Conservation (phyloP, 2,113 vertebrate genomes). For the Phocoena phocoena region DNA sequence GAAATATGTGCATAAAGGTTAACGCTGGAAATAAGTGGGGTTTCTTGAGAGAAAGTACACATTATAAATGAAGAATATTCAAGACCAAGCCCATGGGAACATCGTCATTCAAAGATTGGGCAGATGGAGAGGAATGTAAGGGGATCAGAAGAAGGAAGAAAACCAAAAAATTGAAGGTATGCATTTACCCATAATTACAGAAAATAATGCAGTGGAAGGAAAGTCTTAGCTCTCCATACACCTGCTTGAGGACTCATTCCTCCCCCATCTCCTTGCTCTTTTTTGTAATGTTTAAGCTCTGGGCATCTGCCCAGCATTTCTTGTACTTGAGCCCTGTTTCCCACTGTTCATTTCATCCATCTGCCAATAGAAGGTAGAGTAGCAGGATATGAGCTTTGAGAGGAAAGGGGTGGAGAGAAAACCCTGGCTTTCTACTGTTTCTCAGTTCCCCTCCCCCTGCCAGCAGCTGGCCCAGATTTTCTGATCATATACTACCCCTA, state of each 20-base stretch:
- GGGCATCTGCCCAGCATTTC: not conserved
- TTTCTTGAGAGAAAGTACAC: not conserved
- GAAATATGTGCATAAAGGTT: not conserved
- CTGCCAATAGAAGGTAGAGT: not conserved
- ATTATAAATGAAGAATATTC: not conserved
- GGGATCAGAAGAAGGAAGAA: not conserved
- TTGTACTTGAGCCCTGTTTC: not conserved
- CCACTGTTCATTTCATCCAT: not conserved
- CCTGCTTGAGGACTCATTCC: not conserved
- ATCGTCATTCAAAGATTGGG: not conserved
- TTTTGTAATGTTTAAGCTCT: not conserved
- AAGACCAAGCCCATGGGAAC: not conserved
- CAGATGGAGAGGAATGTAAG: not conserved
- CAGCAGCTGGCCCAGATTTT: not conserved
- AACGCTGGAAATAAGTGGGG: not conserved
- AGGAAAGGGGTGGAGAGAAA: not conserved
- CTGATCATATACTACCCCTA: not conserved
- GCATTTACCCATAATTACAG: not conserved
- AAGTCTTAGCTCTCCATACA: not conserved
- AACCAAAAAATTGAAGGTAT: not conserved
- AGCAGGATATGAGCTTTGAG: not conserved
- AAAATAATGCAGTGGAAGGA: not conserved
- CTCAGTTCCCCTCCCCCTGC: not conserved
- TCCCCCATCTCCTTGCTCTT: not conserved
- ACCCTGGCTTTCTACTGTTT: not conserved